Evolutionary conservation across 1,140 invertebrate species (phyloP).

Genomic region (Ylistrum balloti): DNA sequence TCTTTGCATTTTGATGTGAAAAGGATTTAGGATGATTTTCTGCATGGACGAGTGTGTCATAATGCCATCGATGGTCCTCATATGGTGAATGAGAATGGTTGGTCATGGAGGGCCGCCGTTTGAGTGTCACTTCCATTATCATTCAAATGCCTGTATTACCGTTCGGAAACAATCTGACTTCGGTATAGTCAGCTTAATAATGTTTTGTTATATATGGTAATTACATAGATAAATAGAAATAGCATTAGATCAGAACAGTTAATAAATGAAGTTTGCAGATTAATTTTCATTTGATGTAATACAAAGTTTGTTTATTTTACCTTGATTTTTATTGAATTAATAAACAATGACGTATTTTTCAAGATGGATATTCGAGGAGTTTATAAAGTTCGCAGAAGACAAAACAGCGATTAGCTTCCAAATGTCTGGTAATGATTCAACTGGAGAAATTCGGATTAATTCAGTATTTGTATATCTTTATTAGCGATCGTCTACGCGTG

Average conservation of each 20-base stretch:
- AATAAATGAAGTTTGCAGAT: too few relatives aligned
- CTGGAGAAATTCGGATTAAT: constrained; percentile 32
- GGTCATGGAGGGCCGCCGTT: not conserved
- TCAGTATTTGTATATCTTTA: constrained; percentile 30
- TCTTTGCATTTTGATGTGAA: constrained; percentile 34
- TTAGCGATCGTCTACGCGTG: not conserved
- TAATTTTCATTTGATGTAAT: too few relatives aligned
- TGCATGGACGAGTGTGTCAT: constrained; percentile 15
- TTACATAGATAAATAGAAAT: too few relatives aligned
- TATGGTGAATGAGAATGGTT: constrained; percentile 4
- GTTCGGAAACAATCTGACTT: not conserved
- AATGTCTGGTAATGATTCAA: not conserved
- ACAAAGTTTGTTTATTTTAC: not conserved
- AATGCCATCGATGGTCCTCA: constrained; percentile 25
- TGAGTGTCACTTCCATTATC: constrained; percentile 33
- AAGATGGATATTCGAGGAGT: not conserved
- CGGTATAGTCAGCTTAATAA: not conserved
- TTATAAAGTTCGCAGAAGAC: not conserved
- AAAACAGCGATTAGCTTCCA: not conserved
- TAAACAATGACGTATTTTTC: not conserved
- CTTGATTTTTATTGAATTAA: not conserved
- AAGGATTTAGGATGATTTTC: constrained; percentile 39
- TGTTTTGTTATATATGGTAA: not conserved
- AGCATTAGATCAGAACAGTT: too few relatives aligned
- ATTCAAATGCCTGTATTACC: constrained; percentile 23